Evolutionary conservation across 2,888 invertebrate genomes (phyloP), one percentile per base, ranked within the genome.

Genomic region (Idaea dimidiata): DNA sequence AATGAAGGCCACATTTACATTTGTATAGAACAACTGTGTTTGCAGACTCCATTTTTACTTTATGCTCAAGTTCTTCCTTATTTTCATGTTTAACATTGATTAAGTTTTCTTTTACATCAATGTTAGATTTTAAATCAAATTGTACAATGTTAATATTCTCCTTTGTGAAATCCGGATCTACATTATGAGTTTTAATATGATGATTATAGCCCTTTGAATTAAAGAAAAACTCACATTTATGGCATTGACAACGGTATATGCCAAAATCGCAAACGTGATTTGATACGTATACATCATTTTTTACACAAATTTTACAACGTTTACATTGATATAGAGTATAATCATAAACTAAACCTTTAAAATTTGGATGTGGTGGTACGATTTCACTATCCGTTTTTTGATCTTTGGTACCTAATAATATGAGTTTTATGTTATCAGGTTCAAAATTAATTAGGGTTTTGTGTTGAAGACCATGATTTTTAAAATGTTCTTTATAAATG

Each of bases 1-100:
- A 89, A 73, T 87, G 80, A 61, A 88, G 75, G 4, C 83, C 87
- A 74, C 88, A 89, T 4, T 62, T 59, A 70, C 88, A 89, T 75
- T 82, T 86, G 70, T 82, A 88, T 62, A 89, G 67, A 63, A 69
- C 78, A 16, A 71, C 76, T 62, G 72, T 31, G 60, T 53, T 60
- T 32, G 59, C 60, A 31, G 43, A 10, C 43, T 43, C 43, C 3
- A 43, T 8, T 43, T 43, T 43, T 10, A 43, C 43, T 43, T 43
- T 43, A 10, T 43, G 43, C 6, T 43, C 43, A 14, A 43, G 43
- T 43, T 43, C 43, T 2, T 24, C 24, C 5, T 24, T 24, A 24
- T 24, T 24, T 24, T 24, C 24, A 24, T 53, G 7, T 53, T 7
- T 55, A 16, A 16, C 54, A 55, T 17, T 55, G 10, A 16, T 55